Percentiles rank a stretch among this genome's conserved stretches.
These are phyloP conservation scores for Paratilapia polleni DNA, from an alignment of 2,113 vertebrate genomes.

Conservation along the genomic window DNA sequence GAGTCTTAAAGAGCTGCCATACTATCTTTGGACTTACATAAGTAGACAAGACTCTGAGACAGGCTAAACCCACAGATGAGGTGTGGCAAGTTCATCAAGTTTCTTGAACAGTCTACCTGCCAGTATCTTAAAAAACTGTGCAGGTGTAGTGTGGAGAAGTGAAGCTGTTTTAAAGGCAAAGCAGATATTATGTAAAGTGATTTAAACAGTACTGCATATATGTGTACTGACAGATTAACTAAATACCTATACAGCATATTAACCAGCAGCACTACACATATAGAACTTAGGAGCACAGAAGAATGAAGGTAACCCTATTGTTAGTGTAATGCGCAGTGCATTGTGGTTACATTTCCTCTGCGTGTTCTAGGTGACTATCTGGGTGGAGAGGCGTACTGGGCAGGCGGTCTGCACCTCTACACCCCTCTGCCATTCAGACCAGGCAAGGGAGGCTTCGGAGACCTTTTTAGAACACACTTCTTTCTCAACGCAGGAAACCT, in stretches of 20 bases:
- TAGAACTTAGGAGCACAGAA: not conserved
- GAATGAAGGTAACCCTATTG: not conserved
- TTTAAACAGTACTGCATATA: not conserved
- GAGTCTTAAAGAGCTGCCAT: too few relatives aligned
- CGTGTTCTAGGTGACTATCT: slow-evolving; percentile 89
- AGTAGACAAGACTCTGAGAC: too few relatives aligned
- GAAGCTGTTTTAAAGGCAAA: too few relatives aligned
- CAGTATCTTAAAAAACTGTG: too few relatives aligned
- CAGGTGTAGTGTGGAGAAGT: too few relatives aligned
- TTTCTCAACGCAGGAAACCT: slow-evolving; percentile 99
- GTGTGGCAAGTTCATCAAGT: too few relatives aligned
- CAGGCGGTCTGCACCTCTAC: slow-evolving; percentile 91
- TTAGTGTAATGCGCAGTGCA: not conserved
- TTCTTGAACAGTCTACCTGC: too few relatives aligned
- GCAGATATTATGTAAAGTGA: too few relatives aligned
- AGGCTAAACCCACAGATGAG: too few relatives aligned
- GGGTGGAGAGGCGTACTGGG: slow-evolving; percentile 96
- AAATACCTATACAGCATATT: not conserved
- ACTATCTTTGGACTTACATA: too few relatives aligned
- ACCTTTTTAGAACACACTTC: slow-evolving; percentile 95
- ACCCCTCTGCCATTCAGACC: slow-evolving; percentile 94
- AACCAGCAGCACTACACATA: not conserved
- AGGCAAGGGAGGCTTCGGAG: slow-evolving; percentile 89
- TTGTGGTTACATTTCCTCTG: not conserved
- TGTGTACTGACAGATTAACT: not conserved